Percentiles rank a stretch among this genome's conserved stretches.
Evolutionary conservation across 1,140 invertebrate species (phyloP).

Genomic region (Dreissena polymorpha): DNA sequence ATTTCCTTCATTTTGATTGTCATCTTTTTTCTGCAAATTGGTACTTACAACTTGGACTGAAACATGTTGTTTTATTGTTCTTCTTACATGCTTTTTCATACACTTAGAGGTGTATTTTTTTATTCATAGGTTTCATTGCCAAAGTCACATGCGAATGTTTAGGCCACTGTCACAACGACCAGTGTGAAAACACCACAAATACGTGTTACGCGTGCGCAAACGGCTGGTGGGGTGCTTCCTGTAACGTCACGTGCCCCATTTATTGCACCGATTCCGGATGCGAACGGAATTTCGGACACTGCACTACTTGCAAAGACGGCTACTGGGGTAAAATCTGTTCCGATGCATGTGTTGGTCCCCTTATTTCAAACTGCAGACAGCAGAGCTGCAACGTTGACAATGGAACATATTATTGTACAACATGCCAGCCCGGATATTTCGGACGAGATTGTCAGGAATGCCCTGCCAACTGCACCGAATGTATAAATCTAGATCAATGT

Average conservation of each 20-base stretch:
- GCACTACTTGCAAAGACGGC: not conserved
- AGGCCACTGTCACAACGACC: not conserved
- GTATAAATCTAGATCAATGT: not conserved
- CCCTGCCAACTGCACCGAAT: not conserved
- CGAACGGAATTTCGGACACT: not conserved
- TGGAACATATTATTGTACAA: not conserved
- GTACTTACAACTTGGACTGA: too few species aligned
- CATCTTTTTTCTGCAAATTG: too few species aligned
- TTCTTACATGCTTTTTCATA: too few species aligned
- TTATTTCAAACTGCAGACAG: not conserved
- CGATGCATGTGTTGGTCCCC: not conserved
- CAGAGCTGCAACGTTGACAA: not conserved
- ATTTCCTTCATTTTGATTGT: too few species aligned
- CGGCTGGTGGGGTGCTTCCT: slow-evolving; percentile 6
- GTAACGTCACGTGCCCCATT: not conserved
- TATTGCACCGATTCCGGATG: slow-evolving; percentile 1
- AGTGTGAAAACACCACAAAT: not conserved
- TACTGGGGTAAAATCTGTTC: slow-evolving; percentile 7
- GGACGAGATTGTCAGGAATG: slow-evolving; percentile 5
- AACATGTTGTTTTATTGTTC: too few species aligned
- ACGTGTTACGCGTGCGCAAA: not conserved
- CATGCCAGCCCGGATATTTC: slow-evolving; percentile 10
- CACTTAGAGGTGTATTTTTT: too few species aligned
- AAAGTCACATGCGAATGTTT: too few species aligned
- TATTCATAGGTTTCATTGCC: too few species aligned